Percentiles rank a stretch among this genome's conserved stretches.
Evolutionary conservation across 2,888 invertebrate genomes (phyloP).

Genomic region (Pachliopta kotzebuea): DNA sequence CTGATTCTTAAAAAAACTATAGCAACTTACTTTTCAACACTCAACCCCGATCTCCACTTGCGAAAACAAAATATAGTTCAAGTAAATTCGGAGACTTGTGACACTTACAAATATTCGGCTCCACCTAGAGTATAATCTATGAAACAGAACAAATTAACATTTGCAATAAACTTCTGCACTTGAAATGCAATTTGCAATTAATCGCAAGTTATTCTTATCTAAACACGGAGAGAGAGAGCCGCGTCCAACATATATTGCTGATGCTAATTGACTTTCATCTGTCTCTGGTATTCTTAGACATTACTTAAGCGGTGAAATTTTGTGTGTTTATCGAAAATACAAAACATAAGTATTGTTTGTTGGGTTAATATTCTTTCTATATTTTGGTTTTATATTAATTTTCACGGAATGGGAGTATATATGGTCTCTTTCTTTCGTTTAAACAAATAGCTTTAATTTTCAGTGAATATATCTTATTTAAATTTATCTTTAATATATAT

Average conservation of each 20-base stretch:
- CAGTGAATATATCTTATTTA: too few relatives aligned
- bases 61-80: not conserved
- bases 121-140: not conserved
- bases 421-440: too few relatives aligned
- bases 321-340: too few relatives aligned
- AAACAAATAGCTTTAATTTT: too few relatives aligned
- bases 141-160: not conserved
- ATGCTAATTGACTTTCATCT: constrained; percentile 28
- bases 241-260: constrained; percentile 3
- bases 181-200: constrained; percentile 1
- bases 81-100: not conserved
- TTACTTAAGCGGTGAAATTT: constrained; percentile 7
- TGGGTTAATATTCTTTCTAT: too few relatives aligned
- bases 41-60: too few relatives aligned
- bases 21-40: too few relatives aligned
- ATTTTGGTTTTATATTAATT: too few relatives aligned
- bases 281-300: constrained; percentile 13
- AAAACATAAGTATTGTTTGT: too few relatives aligned
- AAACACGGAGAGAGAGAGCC: constrained; percentile 17
- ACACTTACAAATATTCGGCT: not conserved
- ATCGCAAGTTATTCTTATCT: constrained; percentile 14
- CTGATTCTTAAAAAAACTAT: too few relatives aligned
- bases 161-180: not conserved
- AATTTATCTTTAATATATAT: too few relatives aligned
- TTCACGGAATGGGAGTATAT: too few relatives aligned